Evolutionary conservation across 2,797 vertebrate species (phyloP).

Genomic region (Eupleurogrammus muticus): DNA sequence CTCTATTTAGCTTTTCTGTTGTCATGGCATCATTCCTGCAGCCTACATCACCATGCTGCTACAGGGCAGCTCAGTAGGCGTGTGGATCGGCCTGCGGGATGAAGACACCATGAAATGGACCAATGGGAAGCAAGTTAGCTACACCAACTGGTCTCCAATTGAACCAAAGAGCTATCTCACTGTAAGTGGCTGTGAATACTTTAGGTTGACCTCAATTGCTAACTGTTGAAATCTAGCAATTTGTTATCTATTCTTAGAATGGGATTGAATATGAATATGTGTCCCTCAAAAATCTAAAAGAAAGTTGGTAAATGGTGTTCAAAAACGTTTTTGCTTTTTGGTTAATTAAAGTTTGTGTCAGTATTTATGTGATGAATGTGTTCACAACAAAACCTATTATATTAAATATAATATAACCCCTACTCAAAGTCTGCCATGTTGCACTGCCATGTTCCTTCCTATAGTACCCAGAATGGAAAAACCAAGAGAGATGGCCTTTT

Average conservation of each 20-base stretch:
- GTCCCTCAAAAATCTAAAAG: not conserved
- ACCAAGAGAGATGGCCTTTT: no score
- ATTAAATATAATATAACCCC: no score
- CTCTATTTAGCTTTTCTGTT: constrained; percentile 35
- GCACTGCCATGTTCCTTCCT: no score
- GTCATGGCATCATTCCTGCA: constrained; percentile 52
- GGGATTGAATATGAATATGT: constrained; percentile 8
- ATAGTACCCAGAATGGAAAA: no score
- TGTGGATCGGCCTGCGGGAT: constrained; percentile 91
- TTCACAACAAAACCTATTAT: no score
- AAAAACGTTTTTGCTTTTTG: not conserved
- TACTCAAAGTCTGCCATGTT: no score
- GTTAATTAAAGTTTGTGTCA: not conserved
- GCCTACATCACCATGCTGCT: constrained; percentile 96
- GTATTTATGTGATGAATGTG: not conserved
- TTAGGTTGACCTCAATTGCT: not conserved
- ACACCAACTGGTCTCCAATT: constrained; percentile 92
- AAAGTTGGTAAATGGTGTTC: not conserved
- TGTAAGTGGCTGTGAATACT: constrained; percentile 61
- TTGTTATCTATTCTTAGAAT: not conserved
- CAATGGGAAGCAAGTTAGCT: constrained; percentile 83
- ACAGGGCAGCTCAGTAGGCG: constrained; percentile 85
- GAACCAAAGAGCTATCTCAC: constrained; percentile 76
- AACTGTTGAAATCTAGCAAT: not conserved
- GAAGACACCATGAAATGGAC: constrained; percentile 86